Conservation (phyloP, 1,140 invertebrate genomes). For the Drosophila asahinai region DNA sequence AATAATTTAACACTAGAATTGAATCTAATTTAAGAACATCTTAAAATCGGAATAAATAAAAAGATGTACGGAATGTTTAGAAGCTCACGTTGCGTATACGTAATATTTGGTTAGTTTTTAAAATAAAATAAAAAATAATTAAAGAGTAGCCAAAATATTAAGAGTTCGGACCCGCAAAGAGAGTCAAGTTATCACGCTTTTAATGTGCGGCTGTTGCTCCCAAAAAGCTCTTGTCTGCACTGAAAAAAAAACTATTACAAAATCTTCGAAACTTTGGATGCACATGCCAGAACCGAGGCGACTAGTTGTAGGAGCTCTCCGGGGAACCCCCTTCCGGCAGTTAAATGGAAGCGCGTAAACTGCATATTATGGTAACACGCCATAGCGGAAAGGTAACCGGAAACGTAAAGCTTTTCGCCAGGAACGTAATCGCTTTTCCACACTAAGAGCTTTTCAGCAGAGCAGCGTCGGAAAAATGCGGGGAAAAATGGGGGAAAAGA, state of each 20-base stretch:
- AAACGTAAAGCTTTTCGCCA: constrained; percentile 72
- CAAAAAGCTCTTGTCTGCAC: constrained; percentile 56
- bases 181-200: constrained; percentile 27
- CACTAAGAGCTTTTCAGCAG: constrained; percentile 64
- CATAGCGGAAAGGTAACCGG: constrained; percentile 72
- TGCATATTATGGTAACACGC: constrained; percentile 64
- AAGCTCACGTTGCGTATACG: constrained; percentile 5
- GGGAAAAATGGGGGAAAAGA: constrained; percentile 44
- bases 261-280: background rate
- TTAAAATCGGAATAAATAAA: too few relatives aligned
- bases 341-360: constrained; percentile 67
- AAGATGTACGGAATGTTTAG: too few relatives aligned
- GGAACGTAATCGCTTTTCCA: constrained; percentile 72
- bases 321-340: constrained; percentile 5
- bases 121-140: background rate
- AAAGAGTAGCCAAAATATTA: constrained; percentile 13
- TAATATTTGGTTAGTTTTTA: constrained; percentile 4
- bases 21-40: background rate
- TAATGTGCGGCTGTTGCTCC: constrained; percentile 29
- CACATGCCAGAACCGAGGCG: background rate
- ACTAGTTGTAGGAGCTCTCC: background rate
- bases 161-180: constrained; percentile 31
- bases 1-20: background rate
- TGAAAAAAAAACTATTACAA: background rate
- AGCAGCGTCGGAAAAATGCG: constrained; percentile 10